A percentile compares a stretch with the other conserved stretches of the same genome.
These are phyloP conservation scores for Lethrus apterus DNA, from an alignment of 1,140 invertebrate genomes.

Conservation along the genomic window DNA sequence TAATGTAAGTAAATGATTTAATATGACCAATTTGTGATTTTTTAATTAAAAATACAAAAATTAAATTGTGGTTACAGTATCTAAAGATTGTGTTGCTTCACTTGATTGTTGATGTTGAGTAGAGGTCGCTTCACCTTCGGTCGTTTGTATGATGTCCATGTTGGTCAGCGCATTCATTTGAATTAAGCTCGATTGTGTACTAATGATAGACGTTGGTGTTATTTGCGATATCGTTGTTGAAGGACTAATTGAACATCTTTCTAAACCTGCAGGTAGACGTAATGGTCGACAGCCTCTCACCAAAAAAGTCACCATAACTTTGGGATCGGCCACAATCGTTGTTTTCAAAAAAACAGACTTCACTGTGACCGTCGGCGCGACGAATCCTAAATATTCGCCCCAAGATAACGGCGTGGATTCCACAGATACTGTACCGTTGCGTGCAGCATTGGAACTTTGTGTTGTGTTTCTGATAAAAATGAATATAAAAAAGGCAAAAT, in stretches of 20 bases:
- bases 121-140: too few species aligned
- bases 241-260: constrained; percentile 18
- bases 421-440: constrained; percentile 3
- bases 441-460: neutral
- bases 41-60: too few species aligned
- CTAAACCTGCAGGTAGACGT: constrained; percentile 25
- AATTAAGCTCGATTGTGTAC: too few species aligned
- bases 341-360: constrained; percentile 26
- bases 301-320: constrained; percentile 33
- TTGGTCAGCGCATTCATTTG: too few species aligned
- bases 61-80: too few species aligned
- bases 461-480: neutral
- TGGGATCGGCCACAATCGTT: constrained; percentile 30
- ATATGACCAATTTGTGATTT: too few species aligned
- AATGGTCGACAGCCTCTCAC: constrained; percentile 33
- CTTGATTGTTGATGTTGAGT: too few species aligned
- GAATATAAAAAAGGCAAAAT: neutral
- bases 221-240: too few species aligned
- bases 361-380: constrained; percentile 33
- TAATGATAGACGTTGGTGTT: too few species aligned
- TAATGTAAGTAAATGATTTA: too few species aligned
- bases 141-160: too few species aligned
- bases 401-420: constrained; percentile 27
- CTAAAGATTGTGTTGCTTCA: too few species aligned
- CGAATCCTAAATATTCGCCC: constrained; percentile 36